Evolutionary conservation across 2,888 invertebrate species (phyloP).

Genomic region (Bellardia pandia): DNA sequence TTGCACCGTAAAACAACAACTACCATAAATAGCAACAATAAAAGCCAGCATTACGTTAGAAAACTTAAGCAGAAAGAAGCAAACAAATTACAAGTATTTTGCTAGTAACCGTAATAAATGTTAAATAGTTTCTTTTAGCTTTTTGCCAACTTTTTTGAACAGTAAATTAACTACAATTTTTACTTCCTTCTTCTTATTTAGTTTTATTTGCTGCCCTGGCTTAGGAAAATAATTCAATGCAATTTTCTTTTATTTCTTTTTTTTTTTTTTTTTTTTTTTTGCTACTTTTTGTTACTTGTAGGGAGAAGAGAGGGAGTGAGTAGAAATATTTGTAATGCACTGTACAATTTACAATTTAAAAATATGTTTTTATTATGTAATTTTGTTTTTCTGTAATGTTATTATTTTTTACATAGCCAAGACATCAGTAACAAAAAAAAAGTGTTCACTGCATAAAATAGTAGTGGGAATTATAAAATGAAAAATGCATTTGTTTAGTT

Average conservation of each 20-base stretch:
- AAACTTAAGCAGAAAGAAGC: conserved; percentile 24
- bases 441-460: conserved; percentile 50
- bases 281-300: background rate
- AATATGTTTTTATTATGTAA: conserved; percentile 59
- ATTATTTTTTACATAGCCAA: conserved; percentile 48
- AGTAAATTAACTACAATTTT: conserved; percentile 63
- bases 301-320: conserved; percentile 44
- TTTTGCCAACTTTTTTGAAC: conserved; percentile 56
- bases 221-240: conserved; percentile 46
- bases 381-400: conserved; percentile 21
- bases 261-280: background rate
- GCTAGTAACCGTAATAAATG: conserved; percentile 70
- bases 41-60: conserved; percentile 14
- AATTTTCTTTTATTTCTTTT: conserved; percentile 37
- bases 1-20: conserved; percentile 48
- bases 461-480: conserved; percentile 54
- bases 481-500: conserved; percentile 65
- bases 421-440: conserved; percentile 31
- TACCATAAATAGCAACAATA: background rate
- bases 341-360: conserved; percentile 55
- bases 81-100: conserved; percentile 68
- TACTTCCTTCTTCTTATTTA: conserved; percentile 67
- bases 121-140: conserved; percentile 68
- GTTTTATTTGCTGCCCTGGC: conserved; percentile 17
- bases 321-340: conserved; percentile 50